These are phyloP conservation scores for Ctenopoma kingsleyae DNA, from an alignment of 2,797 vertebrate genomes.

Conservation along the genomic window DNA sequence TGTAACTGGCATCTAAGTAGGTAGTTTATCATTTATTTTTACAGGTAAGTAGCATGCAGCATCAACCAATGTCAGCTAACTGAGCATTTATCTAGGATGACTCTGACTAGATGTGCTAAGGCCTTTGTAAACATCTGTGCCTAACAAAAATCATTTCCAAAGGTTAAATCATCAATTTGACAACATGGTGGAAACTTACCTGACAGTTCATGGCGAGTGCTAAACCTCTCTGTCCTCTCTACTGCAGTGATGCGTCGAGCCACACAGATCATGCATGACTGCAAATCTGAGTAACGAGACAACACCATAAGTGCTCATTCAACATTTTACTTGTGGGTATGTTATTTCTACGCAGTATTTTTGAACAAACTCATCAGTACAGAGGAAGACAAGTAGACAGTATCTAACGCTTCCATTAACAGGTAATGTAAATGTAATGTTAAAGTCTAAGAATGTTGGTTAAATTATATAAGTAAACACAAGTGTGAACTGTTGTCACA, in stretches of 20 bases:
- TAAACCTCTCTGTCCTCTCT: slow-evolving; percentile 94
- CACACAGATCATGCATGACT: slow-evolving; percentile 99
- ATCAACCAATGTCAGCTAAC: background rate
- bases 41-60: background rate
- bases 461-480: background rate
- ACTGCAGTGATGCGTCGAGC: slow-evolving; percentile 91
- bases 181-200: slow-evolving; percentile 81
- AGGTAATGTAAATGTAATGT: background rate
- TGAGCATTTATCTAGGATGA: background rate
- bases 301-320: background rate
- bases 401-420: too few species aligned
- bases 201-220: slow-evolving; percentile 95
- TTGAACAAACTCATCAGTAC: background rate
- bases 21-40: background rate
- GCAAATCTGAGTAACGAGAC: slow-evolving; percentile 88
- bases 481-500: background rate
- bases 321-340: background rate
- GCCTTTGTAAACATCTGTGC: background rate
- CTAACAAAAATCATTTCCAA: background rate
- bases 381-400: background rate
- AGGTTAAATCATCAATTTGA: background rate
- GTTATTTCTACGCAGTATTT: background rate
- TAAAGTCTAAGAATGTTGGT: background rate
- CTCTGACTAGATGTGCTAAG: too few species aligned
- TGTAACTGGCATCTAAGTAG: too few species aligned